Conservation (phyloP, 2,113 vertebrate species). For the Boleophthalmus pectinirostris region DNA sequence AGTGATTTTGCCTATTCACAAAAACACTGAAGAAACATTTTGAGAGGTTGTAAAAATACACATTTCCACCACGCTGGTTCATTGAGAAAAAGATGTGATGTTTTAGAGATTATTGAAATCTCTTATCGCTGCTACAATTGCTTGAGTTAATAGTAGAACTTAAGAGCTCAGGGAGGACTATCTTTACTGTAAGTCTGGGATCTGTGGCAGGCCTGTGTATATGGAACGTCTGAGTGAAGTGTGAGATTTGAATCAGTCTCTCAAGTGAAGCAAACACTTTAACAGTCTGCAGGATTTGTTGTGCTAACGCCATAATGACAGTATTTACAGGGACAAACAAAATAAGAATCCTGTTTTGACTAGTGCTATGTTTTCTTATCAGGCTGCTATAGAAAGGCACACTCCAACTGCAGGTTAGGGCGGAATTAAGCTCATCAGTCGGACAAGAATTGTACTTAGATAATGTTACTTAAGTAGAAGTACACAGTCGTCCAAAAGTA, state of each 20-base stretch:
- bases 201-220: slow-evolving; percentile 50
- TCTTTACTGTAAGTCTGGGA: slow-evolving; percentile 39
- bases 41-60: neutral
- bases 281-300: slow-evolving; percentile 58
- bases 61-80: neutral
- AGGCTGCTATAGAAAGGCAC: neutral
- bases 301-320: slow-evolving; percentile 50
- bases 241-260: slow-evolving; percentile 56
- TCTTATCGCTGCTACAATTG: slow-evolving; percentile 31
- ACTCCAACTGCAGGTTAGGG: neutral
- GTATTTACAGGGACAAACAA: slow-evolving; percentile 52
- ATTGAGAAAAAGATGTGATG: neutral
- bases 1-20: neutral
- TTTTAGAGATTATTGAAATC: slow-evolving; percentile 27
- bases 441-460: neutral
- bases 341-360: slow-evolving; percentile 8
- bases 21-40: neutral
- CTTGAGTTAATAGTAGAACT: slow-evolving; percentile 25
- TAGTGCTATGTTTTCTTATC: neutral
- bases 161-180: slow-evolving; percentile 25
- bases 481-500: too few relatives aligned
- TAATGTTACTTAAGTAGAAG: neutral
- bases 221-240: slow-evolving; percentile 57
- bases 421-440: neutral
- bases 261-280: slow-evolving; percentile 51